Evolutionary conservation across 2,113 vertebrate genomes (phyloP).

Genomic region (Lepus timidus): DNA sequence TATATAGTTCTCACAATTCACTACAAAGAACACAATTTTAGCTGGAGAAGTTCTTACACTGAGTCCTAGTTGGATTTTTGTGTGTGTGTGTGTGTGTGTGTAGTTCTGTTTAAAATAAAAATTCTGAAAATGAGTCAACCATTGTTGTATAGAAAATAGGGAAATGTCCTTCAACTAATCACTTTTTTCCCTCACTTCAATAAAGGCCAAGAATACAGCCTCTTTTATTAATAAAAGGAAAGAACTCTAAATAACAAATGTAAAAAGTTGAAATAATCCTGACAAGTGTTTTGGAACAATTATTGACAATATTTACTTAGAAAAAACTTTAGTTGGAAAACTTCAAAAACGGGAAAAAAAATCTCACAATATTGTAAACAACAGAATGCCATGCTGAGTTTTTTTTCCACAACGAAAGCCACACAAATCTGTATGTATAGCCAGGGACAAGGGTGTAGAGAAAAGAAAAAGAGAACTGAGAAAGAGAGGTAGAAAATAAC

Average conservation of each 20-base stretch:
- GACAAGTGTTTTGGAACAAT: conserved; percentile 61
- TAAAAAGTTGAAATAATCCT: conserved; percentile 66
- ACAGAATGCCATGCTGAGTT: conserved; percentile 40
- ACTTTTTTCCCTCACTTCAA: conserved; percentile 46
- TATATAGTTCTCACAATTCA: conserved; percentile 14
- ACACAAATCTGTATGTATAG: not conserved
- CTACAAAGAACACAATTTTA: conserved; percentile 48
- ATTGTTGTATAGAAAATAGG: conserved; percentile 27
- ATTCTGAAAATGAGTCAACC: conserved; percentile 7
- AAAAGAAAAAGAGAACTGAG: not conserved
- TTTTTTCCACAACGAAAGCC: conserved; percentile 52
- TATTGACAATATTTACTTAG: conserved; percentile 74
- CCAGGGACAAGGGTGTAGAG: not conserved
- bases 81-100: not conserved
- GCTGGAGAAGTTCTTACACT: conserved; percentile 15
- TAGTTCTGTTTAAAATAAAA: conserved; percentile 55
- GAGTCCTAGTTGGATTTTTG: not conserved
- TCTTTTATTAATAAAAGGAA: conserved; percentile 22
- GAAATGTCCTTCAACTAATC: not conserved
- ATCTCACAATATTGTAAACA: conserved; percentile 52
- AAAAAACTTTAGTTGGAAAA: conserved; percentile 52
- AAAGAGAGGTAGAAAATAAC: conserved; percentile 67
- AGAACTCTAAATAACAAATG: conserved; percentile 54
- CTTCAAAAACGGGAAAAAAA: conserved; percentile 35
- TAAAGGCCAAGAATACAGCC: not conserved